phyloP scores from a whole-genome alignment of 2,797 vertebrate genomes.

The Ctenopoma kingsleyae region DNA sequence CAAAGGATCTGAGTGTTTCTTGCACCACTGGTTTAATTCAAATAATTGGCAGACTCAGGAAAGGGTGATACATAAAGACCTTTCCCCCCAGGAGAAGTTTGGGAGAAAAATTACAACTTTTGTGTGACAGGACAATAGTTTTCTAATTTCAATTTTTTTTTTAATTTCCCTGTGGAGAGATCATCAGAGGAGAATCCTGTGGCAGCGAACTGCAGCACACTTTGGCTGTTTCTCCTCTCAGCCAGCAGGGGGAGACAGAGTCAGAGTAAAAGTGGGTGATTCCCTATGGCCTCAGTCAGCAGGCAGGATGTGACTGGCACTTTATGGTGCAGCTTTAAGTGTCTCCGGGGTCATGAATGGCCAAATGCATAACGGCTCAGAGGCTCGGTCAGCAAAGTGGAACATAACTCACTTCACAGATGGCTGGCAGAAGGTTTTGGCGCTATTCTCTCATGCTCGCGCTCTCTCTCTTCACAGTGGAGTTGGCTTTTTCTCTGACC shows the following conservation, averaged over 20 bases:
- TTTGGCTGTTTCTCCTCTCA: constrained; percentile 3
- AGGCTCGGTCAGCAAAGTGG: constrained; percentile 63
- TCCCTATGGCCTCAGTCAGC: constrained; percentile 22
- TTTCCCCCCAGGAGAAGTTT: too few species aligned
- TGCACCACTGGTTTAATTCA: too few species aligned
- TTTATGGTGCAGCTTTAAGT: constrained; percentile 47
- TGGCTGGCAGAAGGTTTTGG: constrained; percentile 59
- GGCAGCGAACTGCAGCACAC: constrained; percentile 30
- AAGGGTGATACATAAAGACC: too few species aligned
- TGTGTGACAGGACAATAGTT: background rate
- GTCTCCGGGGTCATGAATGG: constrained; percentile 44
- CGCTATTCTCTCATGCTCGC: background rate
- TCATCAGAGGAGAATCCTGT: background rate
- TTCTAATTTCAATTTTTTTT: background rate
- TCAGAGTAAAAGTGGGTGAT: constrained; percentile 32
- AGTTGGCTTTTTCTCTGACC: constrained; percentile 58
- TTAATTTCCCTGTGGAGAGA: too few species aligned
- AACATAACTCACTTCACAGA: constrained; percentile 52
- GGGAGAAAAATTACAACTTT: background rate
- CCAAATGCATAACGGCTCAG: constrained; percentile 34
- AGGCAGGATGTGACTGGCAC: constrained; percentile 44
- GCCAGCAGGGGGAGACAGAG: constrained; percentile 71
- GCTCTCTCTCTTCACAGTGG: constrained; percentile 13
- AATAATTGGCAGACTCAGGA: background rate
- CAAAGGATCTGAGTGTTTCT: background rate